A percentile compares a stretch with the other conserved stretches of the same genome.
Evolutionary conservation across 2,113 vertebrate genomes (phyloP).

Genomic region (Aplodontia rufa): DNA sequence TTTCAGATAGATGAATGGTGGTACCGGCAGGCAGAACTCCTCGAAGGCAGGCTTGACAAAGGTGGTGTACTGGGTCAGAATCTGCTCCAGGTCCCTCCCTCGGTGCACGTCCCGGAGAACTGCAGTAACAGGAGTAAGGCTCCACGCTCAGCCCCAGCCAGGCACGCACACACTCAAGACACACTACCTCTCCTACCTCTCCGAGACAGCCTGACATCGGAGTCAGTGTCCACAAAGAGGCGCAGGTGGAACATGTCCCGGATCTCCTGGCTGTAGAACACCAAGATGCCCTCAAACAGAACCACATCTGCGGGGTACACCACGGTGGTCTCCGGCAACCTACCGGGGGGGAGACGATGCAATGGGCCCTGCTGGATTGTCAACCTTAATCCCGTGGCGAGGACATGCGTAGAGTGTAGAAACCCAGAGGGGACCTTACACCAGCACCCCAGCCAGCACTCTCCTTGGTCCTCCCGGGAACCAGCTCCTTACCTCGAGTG

Average conservation of each 20-base stretch:
- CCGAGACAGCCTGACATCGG: constrained; percentile 94
- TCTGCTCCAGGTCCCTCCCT: constrained; percentile 97
- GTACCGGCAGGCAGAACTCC: constrained; percentile 96
- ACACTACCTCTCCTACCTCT: constrained; percentile 93
- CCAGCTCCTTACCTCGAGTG: constrained; percentile 90
- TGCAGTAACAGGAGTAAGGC: constrained; percentile 59
- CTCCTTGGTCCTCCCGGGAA: not conserved
- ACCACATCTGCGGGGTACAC: constrained; percentile 96
- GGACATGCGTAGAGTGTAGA: too few relatives aligned
- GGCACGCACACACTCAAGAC: rapidly evolving
- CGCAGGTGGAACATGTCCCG: constrained; percentile 99
- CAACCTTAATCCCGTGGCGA: too few relatives aligned
- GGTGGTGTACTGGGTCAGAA: constrained; percentile 96
- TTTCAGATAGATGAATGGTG: too few relatives aligned
- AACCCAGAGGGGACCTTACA: not conserved
- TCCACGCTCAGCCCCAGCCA: rapidly evolving
- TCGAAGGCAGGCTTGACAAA: constrained; percentile 98
- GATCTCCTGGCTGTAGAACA: constrained; percentile 96
- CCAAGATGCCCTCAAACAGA: constrained; percentile 96
- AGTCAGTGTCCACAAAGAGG: constrained; percentile 98
- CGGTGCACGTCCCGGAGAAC: constrained; percentile 96
- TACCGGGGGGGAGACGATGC: constrained; percentile 55
- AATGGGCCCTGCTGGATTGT: not conserved
- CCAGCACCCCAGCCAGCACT: not conserved
- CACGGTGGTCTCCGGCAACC: constrained; percentile 90